phyloP scores from a whole-genome alignment of 2,113 vertebrate species.

The Orcinus orca region DNA sequence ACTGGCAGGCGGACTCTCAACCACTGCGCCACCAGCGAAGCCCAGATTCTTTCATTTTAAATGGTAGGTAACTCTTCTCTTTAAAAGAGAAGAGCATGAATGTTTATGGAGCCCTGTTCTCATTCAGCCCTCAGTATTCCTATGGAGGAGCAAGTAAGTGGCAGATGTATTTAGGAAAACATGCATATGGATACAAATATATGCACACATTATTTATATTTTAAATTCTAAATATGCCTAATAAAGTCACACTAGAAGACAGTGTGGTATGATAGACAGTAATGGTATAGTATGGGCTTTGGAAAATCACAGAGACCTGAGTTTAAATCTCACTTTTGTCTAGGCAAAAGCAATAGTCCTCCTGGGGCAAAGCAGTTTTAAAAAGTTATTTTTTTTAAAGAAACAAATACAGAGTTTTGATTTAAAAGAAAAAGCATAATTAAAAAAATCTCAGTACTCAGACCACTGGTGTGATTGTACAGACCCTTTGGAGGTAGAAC shows the following conservation, averaged over 20 bases:
- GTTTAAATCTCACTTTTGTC: constrained; percentile 6
- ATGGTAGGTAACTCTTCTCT: neutral
- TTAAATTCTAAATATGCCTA: neutral
- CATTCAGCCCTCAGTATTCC: neutral
- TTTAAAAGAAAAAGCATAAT: neutral
- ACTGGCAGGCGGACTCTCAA: fast-evolving
- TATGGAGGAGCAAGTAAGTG: neutral
- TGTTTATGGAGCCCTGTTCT: neutral
- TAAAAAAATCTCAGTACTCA: neutral
- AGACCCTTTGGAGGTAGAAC: neutral
- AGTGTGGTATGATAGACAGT: neutral
- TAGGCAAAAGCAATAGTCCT: neutral
- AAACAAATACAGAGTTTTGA: neutral
- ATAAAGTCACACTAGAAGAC: neutral
- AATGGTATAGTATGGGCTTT: neutral
- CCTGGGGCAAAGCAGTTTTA: neutral
- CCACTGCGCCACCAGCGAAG: too few relatives aligned
- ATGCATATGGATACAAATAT: neutral
- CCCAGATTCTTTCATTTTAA: neutral
- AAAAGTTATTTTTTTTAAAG: neutral
- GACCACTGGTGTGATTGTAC: neutral
- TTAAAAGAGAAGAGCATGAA: neutral
- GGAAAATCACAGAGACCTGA: neutral
- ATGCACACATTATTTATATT: neutral
- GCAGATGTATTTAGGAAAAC: neutral